Percentiles rank a stretch among this genome's conserved stretches.
phyloP scores from a whole-genome alignment of 2,797 vertebrate species.

The Coregonus suidteri region DNA sequence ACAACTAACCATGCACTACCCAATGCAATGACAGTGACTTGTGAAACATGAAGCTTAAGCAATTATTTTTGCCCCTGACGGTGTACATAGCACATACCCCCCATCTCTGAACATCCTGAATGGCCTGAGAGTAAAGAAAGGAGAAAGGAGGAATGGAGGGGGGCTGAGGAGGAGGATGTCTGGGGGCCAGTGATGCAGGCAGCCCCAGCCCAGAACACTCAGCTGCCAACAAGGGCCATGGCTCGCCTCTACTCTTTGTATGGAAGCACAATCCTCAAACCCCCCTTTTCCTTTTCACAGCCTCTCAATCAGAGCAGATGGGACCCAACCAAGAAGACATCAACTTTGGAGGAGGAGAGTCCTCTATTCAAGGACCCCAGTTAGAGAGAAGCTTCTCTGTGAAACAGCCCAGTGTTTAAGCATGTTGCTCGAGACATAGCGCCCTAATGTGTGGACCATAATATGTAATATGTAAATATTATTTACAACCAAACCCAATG shows the following conservation, averaged over 20 bases:
- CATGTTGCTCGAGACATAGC: neutral
- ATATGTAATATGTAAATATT: neutral
- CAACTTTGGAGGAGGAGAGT: constrained; percentile 34
- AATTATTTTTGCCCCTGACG: neutral
- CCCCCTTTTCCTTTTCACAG: constrained; percentile 29
- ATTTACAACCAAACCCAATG: neutral
- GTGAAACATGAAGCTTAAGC: neutral
- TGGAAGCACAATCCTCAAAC: neutral
- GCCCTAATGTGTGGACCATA: neutral
- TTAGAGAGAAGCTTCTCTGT: constrained; percentile 12
- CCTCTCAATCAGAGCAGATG: constrained; percentile 42
- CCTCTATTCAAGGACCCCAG: constrained; percentile 31
- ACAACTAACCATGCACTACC: neutral
- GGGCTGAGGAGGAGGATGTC: constrained; percentile 22
- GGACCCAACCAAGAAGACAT: constrained; percentile 45
- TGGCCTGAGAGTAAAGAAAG: neutral
- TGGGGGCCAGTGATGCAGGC: constrained; percentile 23
- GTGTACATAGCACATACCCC: neutral
- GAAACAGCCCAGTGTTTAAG: neutral
- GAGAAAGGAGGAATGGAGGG: constrained; percentile 1
- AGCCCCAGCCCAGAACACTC: constrained; percentile 34
- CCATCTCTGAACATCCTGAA: neutral
- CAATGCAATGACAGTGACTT: neutral
- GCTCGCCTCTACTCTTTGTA: constrained; percentile 27
- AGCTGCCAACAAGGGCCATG: constrained; percentile 40